These are phyloP conservation scores for Leucoma salicis DNA, from an alignment of 2,888 invertebrate species.

Conservation along the genomic window DNA sequence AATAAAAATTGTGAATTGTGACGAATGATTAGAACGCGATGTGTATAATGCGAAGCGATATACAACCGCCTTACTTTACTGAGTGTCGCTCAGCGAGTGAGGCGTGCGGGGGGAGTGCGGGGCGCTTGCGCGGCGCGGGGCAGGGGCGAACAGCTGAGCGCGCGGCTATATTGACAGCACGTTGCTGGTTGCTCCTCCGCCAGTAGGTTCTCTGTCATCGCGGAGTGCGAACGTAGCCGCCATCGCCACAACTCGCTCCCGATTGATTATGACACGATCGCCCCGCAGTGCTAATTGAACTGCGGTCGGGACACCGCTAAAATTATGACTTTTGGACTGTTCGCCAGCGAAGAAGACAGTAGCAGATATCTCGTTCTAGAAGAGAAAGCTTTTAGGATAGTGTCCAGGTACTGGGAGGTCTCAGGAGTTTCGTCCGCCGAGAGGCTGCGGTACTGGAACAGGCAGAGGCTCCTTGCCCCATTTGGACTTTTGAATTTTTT, in stretches of 20 bases:
- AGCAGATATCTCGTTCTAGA: conserved; percentile 71
- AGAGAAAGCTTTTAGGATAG: conserved; percentile 75
- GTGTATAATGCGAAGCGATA: too few relatives aligned
- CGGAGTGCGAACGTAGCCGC: conserved; percentile 77
- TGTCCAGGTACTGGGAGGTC: conserved; percentile 77
- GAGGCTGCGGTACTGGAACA: conserved; percentile 68
- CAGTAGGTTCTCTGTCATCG: conserved; percentile 81
- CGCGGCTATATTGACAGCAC: conserved; percentile 83
- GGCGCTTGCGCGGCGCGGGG: conserved; percentile 59
- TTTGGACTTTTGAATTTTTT: conserved; percentile 64
- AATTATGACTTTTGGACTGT: conserved; percentile 81
- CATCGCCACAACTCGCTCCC: conserved; percentile 41
- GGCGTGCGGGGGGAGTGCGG: conserved; percentile 51
- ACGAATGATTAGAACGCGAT: too few relatives aligned
- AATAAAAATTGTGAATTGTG: too few relatives aligned
- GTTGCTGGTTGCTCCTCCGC: conserved; percentile 63
- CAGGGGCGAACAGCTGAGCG: conserved; percentile 82
- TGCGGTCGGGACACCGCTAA: conserved; percentile 73
- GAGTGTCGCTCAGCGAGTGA: conserved; percentile 44
- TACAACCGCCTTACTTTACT: too few relatives aligned
- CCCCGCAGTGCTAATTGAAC: conserved; percentile 72
- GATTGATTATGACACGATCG: conserved; percentile 72
- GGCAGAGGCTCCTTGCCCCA: conserved; percentile 56
- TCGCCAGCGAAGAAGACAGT: conserved; percentile 71
- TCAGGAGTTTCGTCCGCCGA: conserved; percentile 64